These are phyloP conservation scores for Triops longicaudatus DNA, from an alignment of 1,140 invertebrate species.

Conservation along the genomic window DNA sequence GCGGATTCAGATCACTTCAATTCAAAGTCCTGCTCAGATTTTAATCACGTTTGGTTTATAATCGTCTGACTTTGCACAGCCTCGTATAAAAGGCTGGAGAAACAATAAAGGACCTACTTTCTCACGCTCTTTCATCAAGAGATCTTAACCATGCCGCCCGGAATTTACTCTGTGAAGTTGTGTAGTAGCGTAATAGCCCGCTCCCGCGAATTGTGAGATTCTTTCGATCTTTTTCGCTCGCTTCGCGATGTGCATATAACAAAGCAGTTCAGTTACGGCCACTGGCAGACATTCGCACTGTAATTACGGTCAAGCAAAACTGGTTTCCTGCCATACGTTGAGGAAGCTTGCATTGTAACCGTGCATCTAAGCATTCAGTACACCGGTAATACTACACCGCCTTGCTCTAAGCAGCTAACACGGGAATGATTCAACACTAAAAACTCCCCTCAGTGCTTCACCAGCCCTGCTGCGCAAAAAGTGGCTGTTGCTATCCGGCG, in stretches of 20 bases:
- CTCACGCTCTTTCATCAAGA: neutral
- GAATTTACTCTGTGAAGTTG: neutral
- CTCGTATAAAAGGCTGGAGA: neutral
- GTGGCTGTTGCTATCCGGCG: neutral
- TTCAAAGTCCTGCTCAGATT: constrained; percentile 2
- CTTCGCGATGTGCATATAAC: no score
- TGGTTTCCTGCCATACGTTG: no score
- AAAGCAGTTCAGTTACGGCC: no score
- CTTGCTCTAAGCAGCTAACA: neutral
- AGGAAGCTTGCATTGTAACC: no score
- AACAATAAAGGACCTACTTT: neutral
- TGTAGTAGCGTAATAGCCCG: neutral
- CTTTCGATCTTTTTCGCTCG: neutral
- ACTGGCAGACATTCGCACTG: no score
- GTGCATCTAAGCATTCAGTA: no score
- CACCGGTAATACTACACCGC: no score
- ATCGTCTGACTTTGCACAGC: neutral
- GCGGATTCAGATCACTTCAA: neutral
- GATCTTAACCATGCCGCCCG: neutral
- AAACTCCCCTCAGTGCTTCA: neutral
- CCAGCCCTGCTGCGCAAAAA: neutral
- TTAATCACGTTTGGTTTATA: neutral
- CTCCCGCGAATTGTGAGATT: neutral
- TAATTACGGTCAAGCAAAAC: no score
- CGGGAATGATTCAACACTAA: neutral